Evolutionary conservation across 2,888 invertebrate species (phyloP), one percentile per base, ranked within the genome.

Genomic region (Caenorhabditis sinica): DNA sequence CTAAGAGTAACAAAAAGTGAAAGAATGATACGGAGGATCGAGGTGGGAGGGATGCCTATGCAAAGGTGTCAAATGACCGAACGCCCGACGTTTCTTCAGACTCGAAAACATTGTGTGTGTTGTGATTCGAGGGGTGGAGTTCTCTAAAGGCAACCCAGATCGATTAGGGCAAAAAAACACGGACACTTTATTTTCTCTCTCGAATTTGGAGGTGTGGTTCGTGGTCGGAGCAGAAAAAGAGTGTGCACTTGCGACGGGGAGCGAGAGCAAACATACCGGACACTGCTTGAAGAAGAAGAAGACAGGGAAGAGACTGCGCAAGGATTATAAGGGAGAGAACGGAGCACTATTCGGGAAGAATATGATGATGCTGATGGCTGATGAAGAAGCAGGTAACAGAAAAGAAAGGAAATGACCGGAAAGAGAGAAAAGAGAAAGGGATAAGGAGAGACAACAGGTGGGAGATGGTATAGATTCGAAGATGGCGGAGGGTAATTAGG

Each of bases 61-160:
- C 30, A 23, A 65, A 63, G 79, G 79, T 79, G 79, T 79, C 79
- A 65, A 72, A 79, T 79, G 79, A 79, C 79, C 65, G 65, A 72
- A 79, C 71, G 56, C 66, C 20, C 45, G 40, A 15, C 33, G 23
- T 3, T 17, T 28, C 61, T 25, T 36, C 28, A 49, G 53, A 23
- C 43, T 49, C 61, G 30, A 61, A 61, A 73, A 73, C 61, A 61
- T 73, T 73, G 56, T 58, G 43, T n/a, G n/a, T 51, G 40, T 28
- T 51, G 40, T 53, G 56, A 61, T 15, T 8, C 33, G 33, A 60
- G 36, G 63, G 45, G 61, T 23, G 36, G 61, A 69, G 51, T 68
- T 53, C 51, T 28, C 5, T n/a, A 4, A 20, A 20, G 43, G 30
- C 33, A 36, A n/a, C n/a, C 33, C 43, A 30, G 63, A 77, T 76